Base-by-base conservation (phyloP, 2,797 vertebrate genomes). In the Melanotaenia maccullochi region DNA sequence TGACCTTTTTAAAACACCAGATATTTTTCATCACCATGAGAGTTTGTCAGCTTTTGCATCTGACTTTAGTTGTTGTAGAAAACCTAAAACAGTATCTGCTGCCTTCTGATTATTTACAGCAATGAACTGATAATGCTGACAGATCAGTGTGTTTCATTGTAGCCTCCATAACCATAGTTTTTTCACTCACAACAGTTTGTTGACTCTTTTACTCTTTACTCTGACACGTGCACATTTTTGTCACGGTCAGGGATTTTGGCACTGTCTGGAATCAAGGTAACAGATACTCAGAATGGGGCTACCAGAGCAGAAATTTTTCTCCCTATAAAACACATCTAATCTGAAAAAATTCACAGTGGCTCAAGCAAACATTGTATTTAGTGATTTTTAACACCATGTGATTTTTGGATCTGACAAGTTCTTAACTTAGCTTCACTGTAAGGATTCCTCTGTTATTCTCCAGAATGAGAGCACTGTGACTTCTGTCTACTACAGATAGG, bases 11-110 rank as follows among this genome's bases (percentile, higher is more conserved):
- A 7, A 25, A 25, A 24, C 22, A 28, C 3, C 25, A 28, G 16
- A 22, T 5, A 12, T 54, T 25, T 40, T 57, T 56, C 51, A 55
- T 56, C 28, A 0, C 3, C 30, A 25, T 56, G 30, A 44, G 25
- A 42, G 28, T 44, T 55, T 32, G 30, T 44, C 16, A 33, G 38
- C 35, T 55, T 14, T 63, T 33, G 11, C 9, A 32, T 49, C 25
- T 32, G 20, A 16, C 4, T 1, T 0, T 51, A 7, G 0, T 0
- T 36, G 5, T 42, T 69, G 6, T 36, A 59, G 30, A 25, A 22
- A 33, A 38, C 0, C 20, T 40, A 55, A 55, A 24, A 20, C n/a
- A 49, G 36, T 9, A 25, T 38, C 33, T 54, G 18, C 32, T 54
- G n/a, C 14, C 33, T 54, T 36, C 14, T n/a, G 38, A 42, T 56